phyloP scores from a whole-genome alignment of 2,797 vertebrate species.

The Steatocranus sp. region DNA sequence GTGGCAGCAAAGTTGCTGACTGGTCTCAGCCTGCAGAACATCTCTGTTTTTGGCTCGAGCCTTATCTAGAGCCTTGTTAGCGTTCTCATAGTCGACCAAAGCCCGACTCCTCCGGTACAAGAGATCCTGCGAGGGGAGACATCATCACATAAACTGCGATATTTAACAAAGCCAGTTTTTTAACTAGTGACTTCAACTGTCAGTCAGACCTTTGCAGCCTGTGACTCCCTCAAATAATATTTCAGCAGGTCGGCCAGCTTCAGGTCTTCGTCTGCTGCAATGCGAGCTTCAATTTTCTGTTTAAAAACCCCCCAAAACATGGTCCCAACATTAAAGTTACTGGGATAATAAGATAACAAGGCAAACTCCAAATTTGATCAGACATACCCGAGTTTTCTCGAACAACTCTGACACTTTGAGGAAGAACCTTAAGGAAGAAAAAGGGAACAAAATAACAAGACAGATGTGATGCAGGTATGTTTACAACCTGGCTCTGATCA shows the following conservation, averaged over 20 bases:
- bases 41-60: conserved; percentile 97
- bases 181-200: not conserved
- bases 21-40: conserved; percentile 94
- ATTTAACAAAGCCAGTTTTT: not conserved
- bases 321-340: not conserved
- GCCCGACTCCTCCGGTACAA: conserved; percentile 92
- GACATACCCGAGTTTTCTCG: conserved; percentile 92
- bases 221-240: conserved; percentile 96
- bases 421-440: conserved; percentile 85
- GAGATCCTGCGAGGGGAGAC: conserved; percentile 79
- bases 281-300: conserved; percentile 95
- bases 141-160: not conserved
- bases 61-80: conserved; percentile 97
- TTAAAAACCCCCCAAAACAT: accelerated
- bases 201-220: conserved; percentile 89
- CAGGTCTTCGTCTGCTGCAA: conserved; percentile 96
- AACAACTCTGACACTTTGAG: conserved; percentile 96
- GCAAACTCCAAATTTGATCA: not conserved
- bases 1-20: conserved; percentile 95
- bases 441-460: not conserved
- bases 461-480: not conserved
- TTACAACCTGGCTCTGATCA: not conserved
- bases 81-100: conserved; percentile 97
- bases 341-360: not conserved
- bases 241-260: conserved; percentile 97